These are phyloP conservation scores for Drosophila anomalipes DNA, from an alignment of 2,888 invertebrate species.

Conservation along the genomic window DNA sequence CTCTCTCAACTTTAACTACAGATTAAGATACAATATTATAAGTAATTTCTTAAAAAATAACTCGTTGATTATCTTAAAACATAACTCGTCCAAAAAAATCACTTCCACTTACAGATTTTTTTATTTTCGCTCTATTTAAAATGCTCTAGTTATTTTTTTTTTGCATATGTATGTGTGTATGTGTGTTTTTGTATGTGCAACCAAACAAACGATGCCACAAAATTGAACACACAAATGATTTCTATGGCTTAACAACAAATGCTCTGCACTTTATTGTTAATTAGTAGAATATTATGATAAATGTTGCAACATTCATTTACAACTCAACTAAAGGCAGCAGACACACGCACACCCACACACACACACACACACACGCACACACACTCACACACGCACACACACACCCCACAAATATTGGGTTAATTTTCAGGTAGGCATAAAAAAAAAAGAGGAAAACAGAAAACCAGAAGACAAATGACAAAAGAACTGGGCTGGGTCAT, in stretches of 20 bases:
- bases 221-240: not conserved
- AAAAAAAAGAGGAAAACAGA: conserved; percentile 18
- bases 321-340: conserved; percentile 60
- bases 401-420: conserved; percentile 30
- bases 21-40: not conserved
- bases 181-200: not conserved
- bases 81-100: not conserved
- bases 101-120: not conserved
- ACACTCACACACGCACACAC: conserved; percentile 12
- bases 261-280: conserved; percentile 39
- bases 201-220: not conserved
- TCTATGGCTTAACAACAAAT: not conserved
- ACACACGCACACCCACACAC: conserved; percentile 21
- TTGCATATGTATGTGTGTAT: not conserved
- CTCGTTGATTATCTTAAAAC: not conserved
- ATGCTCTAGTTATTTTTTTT: not conserved
- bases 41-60: not conserved
- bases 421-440: conserved; percentile 8
- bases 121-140: not conserved
- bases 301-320: conserved; percentile 78
- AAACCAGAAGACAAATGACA: conserved; percentile 68
- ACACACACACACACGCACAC: not conserved
- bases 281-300: conserved; percentile 58
- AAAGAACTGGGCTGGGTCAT: conserved; percentile 75
- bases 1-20: not conserved